These are phyloP conservation scores for Ceratina calcarata DNA, from an alignment of 1,140 invertebrate genomes.

Conservation along the genomic window DNA sequence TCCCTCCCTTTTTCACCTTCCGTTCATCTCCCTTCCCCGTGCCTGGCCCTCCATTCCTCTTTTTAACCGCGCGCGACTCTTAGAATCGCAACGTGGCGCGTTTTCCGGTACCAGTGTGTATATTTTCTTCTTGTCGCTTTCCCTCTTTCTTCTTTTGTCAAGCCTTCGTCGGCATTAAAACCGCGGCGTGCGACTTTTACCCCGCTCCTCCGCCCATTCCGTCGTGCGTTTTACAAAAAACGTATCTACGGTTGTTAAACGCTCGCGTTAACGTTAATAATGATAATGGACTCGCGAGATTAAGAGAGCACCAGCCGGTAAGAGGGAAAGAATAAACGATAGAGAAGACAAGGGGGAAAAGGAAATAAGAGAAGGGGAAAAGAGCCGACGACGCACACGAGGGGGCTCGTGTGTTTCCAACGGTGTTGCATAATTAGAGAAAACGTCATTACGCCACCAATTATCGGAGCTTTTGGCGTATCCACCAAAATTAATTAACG, in stretches of 20 bases:
- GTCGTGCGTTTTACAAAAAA: constrained; percentile 43
- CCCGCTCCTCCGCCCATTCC: too few species aligned
- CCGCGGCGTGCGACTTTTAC: constrained; percentile 23
- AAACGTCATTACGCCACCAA: constrained; percentile 59
- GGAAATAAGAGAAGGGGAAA: not conserved
- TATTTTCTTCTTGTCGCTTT: constrained; percentile 25
- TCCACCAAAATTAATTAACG: constrained; percentile 57
- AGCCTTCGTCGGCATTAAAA: constrained; percentile 52
- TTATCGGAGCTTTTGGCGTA: constrained; percentile 49
- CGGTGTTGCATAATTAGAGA: constrained; percentile 56
- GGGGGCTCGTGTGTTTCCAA: constrained; percentile 18
- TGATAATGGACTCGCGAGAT: constrained; percentile 60
- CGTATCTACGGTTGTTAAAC: constrained; percentile 54
- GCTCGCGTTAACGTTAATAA: constrained; percentile 62
- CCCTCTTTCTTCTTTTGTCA: not conserved
- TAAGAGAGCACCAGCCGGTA: constrained; percentile 10
- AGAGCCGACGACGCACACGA: not conserved
- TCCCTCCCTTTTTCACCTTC: constrained; percentile 7
- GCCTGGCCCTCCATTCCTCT: not conserved
- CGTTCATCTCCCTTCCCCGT: not conserved
- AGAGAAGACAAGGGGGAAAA: not conserved
- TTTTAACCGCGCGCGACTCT: constrained; percentile 38
- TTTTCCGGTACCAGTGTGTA: constrained; percentile 23
- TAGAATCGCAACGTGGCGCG: constrained; percentile 39
- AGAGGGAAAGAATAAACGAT: too few species aligned